phyloP scores from a whole-genome alignment of 2,113 vertebrate species.

The Nyctereutes procyonoides region DNA sequence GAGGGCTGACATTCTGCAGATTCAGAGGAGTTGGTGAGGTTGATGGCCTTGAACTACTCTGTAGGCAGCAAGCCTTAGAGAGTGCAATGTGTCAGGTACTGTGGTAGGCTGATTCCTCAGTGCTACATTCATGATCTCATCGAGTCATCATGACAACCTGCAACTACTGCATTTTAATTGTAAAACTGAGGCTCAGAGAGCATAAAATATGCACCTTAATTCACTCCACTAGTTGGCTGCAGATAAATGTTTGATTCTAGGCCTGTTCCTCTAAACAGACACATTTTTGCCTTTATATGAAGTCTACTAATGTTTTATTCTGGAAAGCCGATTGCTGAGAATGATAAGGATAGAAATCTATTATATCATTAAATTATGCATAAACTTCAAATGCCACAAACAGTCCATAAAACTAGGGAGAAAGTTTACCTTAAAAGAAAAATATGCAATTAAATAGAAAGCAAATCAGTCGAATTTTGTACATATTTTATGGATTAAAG shows the following conservation, averaged over 20 bases:
- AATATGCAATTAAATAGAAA: neutral
- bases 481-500: neutral
- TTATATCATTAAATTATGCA: slow-evolving; percentile 35
- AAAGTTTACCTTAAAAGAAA: neutral
- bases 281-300: neutral
- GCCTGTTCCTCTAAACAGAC: neutral
- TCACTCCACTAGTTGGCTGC: neutral
- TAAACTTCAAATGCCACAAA: neutral
- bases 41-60: neutral
- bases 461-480: neutral
- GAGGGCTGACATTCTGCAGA: neutral
- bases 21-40: neutral
- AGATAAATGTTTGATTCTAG: neutral
- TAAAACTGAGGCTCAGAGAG: neutral
- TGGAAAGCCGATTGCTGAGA: neutral
- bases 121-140: no score
- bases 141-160: neutral
- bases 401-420: neutral
- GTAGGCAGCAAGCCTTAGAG: neutral
- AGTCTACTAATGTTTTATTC: neutral
- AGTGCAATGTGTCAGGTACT: neutral
- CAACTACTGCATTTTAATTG: neutral
- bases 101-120: neutral
- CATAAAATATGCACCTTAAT: neutral
- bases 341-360: slow-evolving; percentile 32